Evolutionary conservation across 1,140 invertebrate species (phyloP), one percentile per base, ranked within the genome.

Genomic region (Leptinotarsa undecemlineata): DNA sequence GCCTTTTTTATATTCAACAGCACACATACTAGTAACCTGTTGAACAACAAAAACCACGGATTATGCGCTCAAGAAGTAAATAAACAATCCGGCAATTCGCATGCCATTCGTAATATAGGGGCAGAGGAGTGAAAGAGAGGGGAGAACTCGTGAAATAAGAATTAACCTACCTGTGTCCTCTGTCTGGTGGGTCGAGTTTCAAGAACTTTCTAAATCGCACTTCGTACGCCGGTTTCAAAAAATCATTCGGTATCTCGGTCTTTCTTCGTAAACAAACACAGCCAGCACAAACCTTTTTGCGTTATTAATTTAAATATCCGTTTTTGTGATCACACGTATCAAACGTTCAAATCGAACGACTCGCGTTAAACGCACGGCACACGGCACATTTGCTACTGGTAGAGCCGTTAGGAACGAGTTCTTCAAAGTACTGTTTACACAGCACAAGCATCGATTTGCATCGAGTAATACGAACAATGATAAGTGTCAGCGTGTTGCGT

Each of bases 321-420:
- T 42, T 42, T 42, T 42, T 42, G 33, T 42, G 2, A 42, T 42
- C 33, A 33, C 5, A 57, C 51, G 51, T 57, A 57, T 57, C 51
- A 57, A 57, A 57, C 15, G 13, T 57, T 15, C 15, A 57, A 57
- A 57, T 17, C 51, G 6, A 13, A 15, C 51, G 51, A 67, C 23
- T 67, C 21, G 57, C 60, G 57, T 23, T 61, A 57, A 33, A 72
- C 51, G n/a, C 60, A 61, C 51, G 13, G 51, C 51, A 17, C 51
- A 57, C 51, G 51, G 51, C 51, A 57, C 51, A 57, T 57, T 67
- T 67, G 63, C 72, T 73, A 67, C 63, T 73, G 63, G 48, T 48
- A 48, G 61, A 26, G 72, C 72, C 72, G 72, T 73, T 73, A 72
- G 63, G 62, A 73, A 73, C 72, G 63, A 64, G 72, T 73, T 73